These are phyloP conservation scores for Salvelinus alpinus DNA, from an alignment of 2,113 vertebrate species.

Conservation along the genomic window DNA sequence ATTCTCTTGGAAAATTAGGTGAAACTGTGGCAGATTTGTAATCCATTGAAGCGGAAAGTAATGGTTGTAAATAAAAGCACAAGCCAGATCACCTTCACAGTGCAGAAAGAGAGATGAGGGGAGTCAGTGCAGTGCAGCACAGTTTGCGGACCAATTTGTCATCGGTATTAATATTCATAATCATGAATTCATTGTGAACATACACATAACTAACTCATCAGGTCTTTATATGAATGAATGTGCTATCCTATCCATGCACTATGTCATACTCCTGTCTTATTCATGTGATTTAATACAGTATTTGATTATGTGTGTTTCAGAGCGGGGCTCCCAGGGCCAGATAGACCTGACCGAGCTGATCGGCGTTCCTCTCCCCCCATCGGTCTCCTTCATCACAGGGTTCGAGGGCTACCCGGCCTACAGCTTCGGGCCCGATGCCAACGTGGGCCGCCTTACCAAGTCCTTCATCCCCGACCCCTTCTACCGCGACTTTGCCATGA, in stretches of 20 bases:
- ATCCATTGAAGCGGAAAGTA: neutral
- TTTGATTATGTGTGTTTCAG: conserved; percentile 55
- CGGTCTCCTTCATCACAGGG: conserved; percentile 89
- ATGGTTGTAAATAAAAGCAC: neutral
- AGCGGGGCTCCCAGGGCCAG: conserved; percentile 66
- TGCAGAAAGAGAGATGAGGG: too few relatives aligned
- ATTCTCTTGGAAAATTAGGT: conserved; percentile 18
- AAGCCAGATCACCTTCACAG: too few relatives aligned
- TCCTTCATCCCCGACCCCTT: conserved; percentile 84
- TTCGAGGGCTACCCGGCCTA: conserved; percentile 93
- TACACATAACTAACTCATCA: too few relatives aligned
- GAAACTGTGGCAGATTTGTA: neutral
- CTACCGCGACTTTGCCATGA: conserved; percentile 85
- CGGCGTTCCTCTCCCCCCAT: conserved; percentile 93
- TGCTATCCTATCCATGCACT: neutral
- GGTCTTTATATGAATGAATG: neutral
- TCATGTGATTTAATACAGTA: conserved; percentile 5
- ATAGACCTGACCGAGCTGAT: conserved; percentile 91
- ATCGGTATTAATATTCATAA: too few relatives aligned
- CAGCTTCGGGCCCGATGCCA: conserved; percentile 85
- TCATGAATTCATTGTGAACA: too few relatives aligned
- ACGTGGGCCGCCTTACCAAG: conserved; percentile 86
- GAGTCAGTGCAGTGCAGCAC: too few relatives aligned
- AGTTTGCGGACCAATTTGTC: too few relatives aligned
- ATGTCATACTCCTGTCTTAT: neutral